Conservation (phyloP, 2,888 invertebrate species). For the Trimorus sp. region DNA sequence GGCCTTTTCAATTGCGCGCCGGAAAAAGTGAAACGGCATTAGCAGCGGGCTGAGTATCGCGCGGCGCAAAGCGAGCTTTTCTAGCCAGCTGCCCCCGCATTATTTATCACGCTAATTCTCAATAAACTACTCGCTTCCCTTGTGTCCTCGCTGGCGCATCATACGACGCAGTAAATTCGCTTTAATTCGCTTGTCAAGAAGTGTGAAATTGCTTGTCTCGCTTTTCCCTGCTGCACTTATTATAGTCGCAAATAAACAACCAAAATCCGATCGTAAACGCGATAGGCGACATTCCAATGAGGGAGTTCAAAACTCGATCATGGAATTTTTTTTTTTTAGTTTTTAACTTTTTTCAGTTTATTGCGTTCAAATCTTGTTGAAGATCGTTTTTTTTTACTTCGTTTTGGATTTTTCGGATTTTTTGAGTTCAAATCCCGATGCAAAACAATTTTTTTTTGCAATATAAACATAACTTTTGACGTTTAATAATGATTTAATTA, state of each 20-base stretch:
- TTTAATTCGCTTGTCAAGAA: slow-evolving; percentile 68
- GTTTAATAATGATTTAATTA: too few species aligned
- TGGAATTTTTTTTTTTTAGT: background rate
- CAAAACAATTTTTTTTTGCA: background rate
- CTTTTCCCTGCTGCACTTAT: slow-evolving; percentile 39
- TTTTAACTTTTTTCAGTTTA: background rate
- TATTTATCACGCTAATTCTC: slow-evolving; percentile 79
- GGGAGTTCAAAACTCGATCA: too few species aligned
- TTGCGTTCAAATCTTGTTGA: too few species aligned
- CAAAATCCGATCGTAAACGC: slow-evolving; percentile 5
- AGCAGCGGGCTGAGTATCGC: slow-evolving; percentile 33
- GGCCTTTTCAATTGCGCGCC: slow-evolving; percentile 39
- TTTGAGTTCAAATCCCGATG: too few species aligned
- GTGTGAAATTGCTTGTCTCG: slow-evolving; percentile 52
- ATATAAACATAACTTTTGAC: too few species aligned
- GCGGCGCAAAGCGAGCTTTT: slow-evolving; percentile 60
- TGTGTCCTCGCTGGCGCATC: slow-evolving; percentile 68
- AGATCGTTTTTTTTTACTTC: too few species aligned
- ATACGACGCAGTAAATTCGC: slow-evolving; percentile 75
- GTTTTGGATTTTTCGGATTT: too few species aligned
- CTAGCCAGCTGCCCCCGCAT: slow-evolving; percentile 71
- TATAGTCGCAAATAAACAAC: slow-evolving; percentile 26
- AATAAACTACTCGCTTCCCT: slow-evolving; percentile 76
- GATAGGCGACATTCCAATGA: too few species aligned
- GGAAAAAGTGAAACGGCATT: slow-evolving; percentile 44